These are phyloP conservation scores for Mico argentatus DNA, from an alignment of 2,797 vertebrate genomes.

Conservation along the genomic window DNA sequence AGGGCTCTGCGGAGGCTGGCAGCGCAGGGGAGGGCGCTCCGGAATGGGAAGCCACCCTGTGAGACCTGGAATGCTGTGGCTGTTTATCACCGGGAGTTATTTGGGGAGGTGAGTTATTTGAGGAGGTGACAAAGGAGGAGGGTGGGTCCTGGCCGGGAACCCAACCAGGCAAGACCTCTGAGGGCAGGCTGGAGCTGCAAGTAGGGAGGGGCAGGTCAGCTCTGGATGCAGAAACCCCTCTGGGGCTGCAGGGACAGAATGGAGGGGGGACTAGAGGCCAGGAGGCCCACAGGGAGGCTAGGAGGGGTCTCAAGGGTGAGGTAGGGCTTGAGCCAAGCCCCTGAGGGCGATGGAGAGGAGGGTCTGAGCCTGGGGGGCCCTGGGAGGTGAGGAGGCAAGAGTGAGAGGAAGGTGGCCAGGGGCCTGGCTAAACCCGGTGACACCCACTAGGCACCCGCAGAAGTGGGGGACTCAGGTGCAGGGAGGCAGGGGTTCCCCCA, in stretches of 20 bases:
- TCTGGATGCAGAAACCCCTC: not conserved
- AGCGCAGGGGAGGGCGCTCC: not conserved
- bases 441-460: no score
- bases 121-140: not conserved
- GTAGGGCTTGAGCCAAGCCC: not conserved
- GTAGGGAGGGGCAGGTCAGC: not conserved
- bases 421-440: not conserved
- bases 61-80: not conserved
- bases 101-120: not conserved
- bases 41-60: not conserved
- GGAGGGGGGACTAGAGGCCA: not conserved
- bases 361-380: constrained; percentile 18
- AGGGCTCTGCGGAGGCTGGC: not conserved
- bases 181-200: fast-evolving
- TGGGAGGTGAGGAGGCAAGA: not conserved
- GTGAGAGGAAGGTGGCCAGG: not conserved
- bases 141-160: not conserved
- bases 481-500: fast-evolving
- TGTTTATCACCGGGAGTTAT: not conserved
- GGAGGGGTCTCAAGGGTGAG: no score
- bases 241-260: not conserved
- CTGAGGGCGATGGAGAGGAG: constrained; percentile 68
- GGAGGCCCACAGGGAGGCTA: not conserved
- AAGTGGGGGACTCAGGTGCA: not conserved
- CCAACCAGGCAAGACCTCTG: not conserved